Evolutionary conservation across 2,113 vertebrate species (phyloP), one percentile per base, ranked within the genome.

Genomic region (Rostratula benghalensis): DNA sequence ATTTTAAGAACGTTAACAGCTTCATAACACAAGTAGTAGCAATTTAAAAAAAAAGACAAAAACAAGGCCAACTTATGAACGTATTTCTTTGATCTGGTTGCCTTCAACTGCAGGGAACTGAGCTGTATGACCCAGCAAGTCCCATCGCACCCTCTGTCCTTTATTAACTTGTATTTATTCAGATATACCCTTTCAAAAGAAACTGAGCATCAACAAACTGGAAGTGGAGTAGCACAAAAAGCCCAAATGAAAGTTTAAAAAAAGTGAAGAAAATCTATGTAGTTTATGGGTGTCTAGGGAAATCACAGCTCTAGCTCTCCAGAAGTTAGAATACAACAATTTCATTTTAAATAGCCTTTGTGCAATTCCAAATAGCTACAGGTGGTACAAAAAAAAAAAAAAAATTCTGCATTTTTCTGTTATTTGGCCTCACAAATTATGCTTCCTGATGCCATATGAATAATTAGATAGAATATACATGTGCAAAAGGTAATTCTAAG

Each of bases 81-180:
- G 28, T 46, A 35, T 89, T 83, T 87, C 65, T 51, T 21, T 45
- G 39, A 89, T 71, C 39, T 78, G 6, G 51, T 71, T 93, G 64
- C 48, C 69, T 75, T 30, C 91, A 87, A 6, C 33, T 86, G 80
- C 50, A 80, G 31, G 46, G 46, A 93, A 76, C 28, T 33, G 64
- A 89, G 51, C n/a, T 84, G 60, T 71, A 24, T 51, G 73, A 91
- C 83, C 64, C 46, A 92, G 39, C n/a, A 48, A 67, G 25, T 95
- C 89, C 87, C 93, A 78, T 0, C 71, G 69, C 83, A 82, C 69
- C 39, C 64, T 67, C 70, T 95, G 89, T 87, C 73, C 89, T 93
- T 95, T 91, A 94, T 91, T 94, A 95, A 95, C 83, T 94, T 95
- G 73, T 64, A 97, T 92, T 95, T 96, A 97, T 94, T 95, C 4